Evolutionary conservation across 2,888 invertebrate genomes (phyloP).

Genomic region (Agrypnus murinus): DNA sequence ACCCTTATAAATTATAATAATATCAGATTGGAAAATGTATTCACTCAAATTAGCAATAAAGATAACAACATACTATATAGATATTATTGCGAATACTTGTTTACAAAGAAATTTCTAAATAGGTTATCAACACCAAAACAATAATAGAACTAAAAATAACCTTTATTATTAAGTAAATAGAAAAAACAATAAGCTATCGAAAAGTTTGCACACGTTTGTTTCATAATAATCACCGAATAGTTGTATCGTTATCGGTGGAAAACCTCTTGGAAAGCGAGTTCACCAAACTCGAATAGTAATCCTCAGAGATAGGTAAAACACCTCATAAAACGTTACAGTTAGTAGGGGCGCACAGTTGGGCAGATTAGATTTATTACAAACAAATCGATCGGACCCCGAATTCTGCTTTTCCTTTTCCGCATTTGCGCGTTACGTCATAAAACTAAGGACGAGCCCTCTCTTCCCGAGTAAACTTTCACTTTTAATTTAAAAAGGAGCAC

Average conservation of each 20-base stretch:
- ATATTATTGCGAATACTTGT: conserved; percentile 3
- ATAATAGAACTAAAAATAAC: too few relatives aligned
- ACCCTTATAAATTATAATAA: too few relatives aligned
- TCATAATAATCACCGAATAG: neutral
- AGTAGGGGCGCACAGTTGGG: conserved; percentile 4
- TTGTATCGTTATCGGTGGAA: conserved; percentile 5
- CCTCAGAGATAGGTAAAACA: conserved; percentile 10
- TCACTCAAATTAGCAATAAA: neutral
- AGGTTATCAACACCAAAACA: neutral
- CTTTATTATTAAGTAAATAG: too few relatives aligned
- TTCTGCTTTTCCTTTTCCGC: conserved; percentile 25
- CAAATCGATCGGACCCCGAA: conserved; percentile 16
- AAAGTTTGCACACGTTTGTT: conserved; percentile 3
- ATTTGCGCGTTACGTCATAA: conserved; percentile 10
- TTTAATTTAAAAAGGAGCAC: neutral
- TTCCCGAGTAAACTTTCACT: neutral
- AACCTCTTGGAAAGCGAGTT: neutral
- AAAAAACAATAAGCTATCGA: neutral
- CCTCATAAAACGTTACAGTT: conserved; percentile 9
- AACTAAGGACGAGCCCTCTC: neutral
- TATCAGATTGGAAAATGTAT: too few relatives aligned
- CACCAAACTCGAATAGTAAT: conserved; percentile 21
- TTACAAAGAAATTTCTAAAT: neutral
- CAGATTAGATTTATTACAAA: conserved; percentile 27
- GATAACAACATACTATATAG: conserved; percentile 1